Conservation (phyloP, 2,888 invertebrate species). For the Agrenia bidenticulata region DNA sequence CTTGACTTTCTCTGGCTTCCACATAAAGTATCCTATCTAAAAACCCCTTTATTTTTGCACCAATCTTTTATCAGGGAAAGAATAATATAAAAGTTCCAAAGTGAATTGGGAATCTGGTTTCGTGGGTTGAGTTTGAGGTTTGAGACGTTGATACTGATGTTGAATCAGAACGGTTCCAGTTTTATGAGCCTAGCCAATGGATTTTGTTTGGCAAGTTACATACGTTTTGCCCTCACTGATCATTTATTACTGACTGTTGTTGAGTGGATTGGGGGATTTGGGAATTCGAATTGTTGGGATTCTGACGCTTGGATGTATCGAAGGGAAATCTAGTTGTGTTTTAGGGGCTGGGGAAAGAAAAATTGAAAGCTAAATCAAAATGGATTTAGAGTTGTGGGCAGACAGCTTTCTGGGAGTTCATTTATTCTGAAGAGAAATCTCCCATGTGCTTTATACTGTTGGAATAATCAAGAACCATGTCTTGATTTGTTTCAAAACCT, state of each 20-base stretch:
- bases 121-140: background rate
- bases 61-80: background rate
- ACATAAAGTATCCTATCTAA: constrained; percentile 2
- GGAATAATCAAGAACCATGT: too few relatives aligned
- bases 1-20: background rate
- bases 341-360: too few relatives aligned
- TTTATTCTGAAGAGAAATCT: too few relatives aligned
- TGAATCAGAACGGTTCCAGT: background rate
- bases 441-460: too few relatives aligned
- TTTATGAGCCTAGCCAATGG: constrained; percentile 5
- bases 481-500: too few relatives aligned
- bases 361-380: too few relatives aligned
- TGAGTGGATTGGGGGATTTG: background rate
- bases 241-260: constrained; percentile 5
- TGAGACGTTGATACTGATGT: constrained; percentile 2
- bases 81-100: background rate
- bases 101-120: background rate
- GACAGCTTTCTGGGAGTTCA: too few relatives aligned
- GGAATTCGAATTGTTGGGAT: too few relatives aligned
- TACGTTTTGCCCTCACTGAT: background rate
- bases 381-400: too few relatives aligned
- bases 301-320: too few relatives aligned
- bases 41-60: background rate
- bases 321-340: too few relatives aligned
- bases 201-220: constrained; percentile 7